phyloP scores from a whole-genome alignment of 2,888 invertebrate species.

The Quadroppia sp. region DNA sequence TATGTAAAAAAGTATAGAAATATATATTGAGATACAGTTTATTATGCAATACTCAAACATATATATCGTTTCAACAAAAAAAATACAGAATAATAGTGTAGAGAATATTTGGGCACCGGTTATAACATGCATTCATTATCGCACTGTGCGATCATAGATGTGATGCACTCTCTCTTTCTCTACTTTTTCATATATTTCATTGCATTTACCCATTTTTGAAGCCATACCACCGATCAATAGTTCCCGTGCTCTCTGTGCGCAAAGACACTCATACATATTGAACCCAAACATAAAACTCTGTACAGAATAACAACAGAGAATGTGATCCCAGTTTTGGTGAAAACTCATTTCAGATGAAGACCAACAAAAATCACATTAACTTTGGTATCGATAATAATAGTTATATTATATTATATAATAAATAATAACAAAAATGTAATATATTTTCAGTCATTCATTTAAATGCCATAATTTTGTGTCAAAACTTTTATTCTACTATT shows the following conservation, averaged over 20 bases:
- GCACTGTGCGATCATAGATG: neutral
- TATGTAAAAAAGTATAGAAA: constrained; percentile 5
- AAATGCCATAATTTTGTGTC: constrained; percentile 18
- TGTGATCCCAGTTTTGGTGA: neutral
- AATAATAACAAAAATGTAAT: constrained; percentile 25
- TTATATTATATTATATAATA: neutral
- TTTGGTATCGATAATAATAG: constrained; percentile 10
- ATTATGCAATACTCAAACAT: constrained; percentile 3
- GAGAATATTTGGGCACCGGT: neutral
- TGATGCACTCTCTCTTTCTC: constrained; percentile 24
- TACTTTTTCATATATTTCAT: constrained; percentile 17
- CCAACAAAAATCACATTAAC: constrained; percentile 28
- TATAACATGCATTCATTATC: constrained; percentile 23
- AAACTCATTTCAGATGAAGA: constrained; percentile 12
- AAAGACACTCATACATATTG: constrained; percentile 14
- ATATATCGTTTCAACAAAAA: neutral
- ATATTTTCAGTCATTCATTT: constrained; percentile 27
- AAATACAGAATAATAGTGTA: neutral
- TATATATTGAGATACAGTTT: neutral
- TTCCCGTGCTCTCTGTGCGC: constrained; percentile 5
- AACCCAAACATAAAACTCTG: neutral
- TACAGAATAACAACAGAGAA: neutral
- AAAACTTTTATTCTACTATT: constrained; percentile 13
- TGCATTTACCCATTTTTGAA: constrained; percentile 32
- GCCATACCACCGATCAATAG: constrained; percentile 28